Evolutionary conservation across 30 jellyfish, hydroid and myxozoan species (phyloP).

Genomic region (Clytia hemisphaerica): DNA sequence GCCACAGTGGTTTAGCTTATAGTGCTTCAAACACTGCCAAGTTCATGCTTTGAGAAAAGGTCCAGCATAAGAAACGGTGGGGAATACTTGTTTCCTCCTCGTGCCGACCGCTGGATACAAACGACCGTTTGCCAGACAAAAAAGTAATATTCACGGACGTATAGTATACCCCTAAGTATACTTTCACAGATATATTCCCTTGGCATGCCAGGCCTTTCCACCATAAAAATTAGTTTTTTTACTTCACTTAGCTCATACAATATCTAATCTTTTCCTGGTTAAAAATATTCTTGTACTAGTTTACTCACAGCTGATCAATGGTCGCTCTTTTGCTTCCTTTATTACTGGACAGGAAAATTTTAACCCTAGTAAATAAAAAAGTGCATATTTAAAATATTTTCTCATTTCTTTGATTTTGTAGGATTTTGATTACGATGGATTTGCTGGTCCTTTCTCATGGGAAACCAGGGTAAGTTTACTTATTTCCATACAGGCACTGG

Average conservation of each 20-base stretch:
- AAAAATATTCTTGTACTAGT: background rate
- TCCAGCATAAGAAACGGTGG: too few species aligned
- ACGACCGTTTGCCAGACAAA: too few species aligned
- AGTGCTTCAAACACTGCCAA: too few species aligned
- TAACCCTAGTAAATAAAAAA: background rate
- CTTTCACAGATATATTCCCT: background rate
- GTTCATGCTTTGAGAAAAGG: too few species aligned
- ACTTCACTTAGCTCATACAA: background rate
- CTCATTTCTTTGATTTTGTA: background rate
- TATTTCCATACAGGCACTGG: too few species aligned
- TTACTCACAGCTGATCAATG: background rate
- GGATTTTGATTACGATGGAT: conserved; percentile 47
- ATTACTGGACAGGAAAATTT: background rate
- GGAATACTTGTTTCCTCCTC: too few species aligned
- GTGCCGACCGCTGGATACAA: too few species aligned
- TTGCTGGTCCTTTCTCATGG: conserved; percentile 70
- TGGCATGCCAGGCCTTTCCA: background rate
- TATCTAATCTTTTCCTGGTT: background rate
- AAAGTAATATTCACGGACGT: too few species aligned
- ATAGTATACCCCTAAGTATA: too few species aligned
- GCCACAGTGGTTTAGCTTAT: too few species aligned
- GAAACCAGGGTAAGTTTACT: conserved; percentile 49
- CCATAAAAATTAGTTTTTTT: background rate
- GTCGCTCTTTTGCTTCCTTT: background rate
- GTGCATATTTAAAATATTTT: background rate